A percentile compares a stretch with the other conserved stretches of the same genome.
Evolutionary conservation across 92 coral and sea anemone species (phyloP).

Genomic region (Epizoanthus rinbou): DNA sequence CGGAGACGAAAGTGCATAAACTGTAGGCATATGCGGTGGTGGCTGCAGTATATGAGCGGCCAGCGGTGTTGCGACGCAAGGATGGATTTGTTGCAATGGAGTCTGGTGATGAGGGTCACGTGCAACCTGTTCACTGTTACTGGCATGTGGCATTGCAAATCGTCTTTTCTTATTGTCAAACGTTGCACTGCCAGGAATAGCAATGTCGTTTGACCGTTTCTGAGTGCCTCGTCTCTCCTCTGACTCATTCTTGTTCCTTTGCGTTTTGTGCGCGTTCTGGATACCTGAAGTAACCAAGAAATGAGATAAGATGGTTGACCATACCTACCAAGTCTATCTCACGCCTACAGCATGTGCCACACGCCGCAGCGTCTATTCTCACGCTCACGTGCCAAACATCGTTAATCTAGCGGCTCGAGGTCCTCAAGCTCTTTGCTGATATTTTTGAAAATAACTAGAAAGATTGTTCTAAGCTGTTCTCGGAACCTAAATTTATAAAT

Average conservation of each 20-base stretch:
- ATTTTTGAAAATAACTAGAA: too few relatives aligned
- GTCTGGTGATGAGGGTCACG: neutral
- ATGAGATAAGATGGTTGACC: too few relatives aligned
- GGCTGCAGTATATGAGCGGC: constrained; percentile 10
- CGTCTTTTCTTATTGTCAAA: neutral
- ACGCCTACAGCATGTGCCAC: too few relatives aligned
- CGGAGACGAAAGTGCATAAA: neutral
- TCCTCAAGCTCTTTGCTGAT: too few relatives aligned
- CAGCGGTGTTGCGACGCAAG: constrained; percentile 28
- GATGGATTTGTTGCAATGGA: constrained; percentile 12
- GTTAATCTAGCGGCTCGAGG: too few relatives aligned
- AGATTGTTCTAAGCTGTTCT: too few relatives aligned
- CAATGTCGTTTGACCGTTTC: neutral
- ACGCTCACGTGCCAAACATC: too few relatives aligned
- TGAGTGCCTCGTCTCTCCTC: neutral
- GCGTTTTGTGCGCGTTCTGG: neutral
- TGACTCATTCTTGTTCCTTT: neutral
- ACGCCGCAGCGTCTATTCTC: too few relatives aligned
- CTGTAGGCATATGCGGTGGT: neutral
- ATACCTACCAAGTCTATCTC: too few relatives aligned
- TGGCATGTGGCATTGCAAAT: neutral
- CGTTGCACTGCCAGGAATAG: neutral
- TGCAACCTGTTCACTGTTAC: neutral
- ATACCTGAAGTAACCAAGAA: too few relatives aligned
- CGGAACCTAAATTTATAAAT: too few relatives aligned